phyloP scores from a whole-genome alignment of 2,797 vertebrate species.

The Staurois parvus region DNA sequence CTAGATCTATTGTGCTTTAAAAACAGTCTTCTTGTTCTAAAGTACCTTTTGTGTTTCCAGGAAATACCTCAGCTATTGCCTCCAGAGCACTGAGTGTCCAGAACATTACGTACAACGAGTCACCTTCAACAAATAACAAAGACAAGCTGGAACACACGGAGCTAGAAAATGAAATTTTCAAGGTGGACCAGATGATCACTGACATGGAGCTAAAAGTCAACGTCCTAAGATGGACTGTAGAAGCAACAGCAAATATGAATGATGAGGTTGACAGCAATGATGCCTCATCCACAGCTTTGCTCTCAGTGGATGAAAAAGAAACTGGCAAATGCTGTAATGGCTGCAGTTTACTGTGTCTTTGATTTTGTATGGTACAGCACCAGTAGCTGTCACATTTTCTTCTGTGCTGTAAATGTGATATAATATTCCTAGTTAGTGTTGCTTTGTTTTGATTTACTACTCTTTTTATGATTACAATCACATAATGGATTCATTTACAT shows the following conservation, averaged over 20 bases:
- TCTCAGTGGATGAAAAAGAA: conserved; percentile 69
- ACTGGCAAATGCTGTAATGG: conserved; percentile 61
- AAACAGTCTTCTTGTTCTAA: conserved; percentile 12
- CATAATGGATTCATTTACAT: neutral
- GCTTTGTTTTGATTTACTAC: neutral
- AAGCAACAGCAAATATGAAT: conserved; percentile 69
- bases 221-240: conserved; percentile 76
- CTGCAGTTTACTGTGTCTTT: conserved; percentile 64
- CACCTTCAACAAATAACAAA: conserved; percentile 39
- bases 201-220: conserved; percentile 80
- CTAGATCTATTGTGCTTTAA: neutral
- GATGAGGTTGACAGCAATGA: conserved; percentile 74
- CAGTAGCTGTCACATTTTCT: conserved; percentile 67
- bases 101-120: conserved; percentile 68
- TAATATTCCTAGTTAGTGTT: conserved; percentile 11
- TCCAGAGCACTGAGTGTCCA: conserved; percentile 75
- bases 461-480: neutral
- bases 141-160: conserved; percentile 68
- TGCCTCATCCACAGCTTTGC: conserved; percentile 72
- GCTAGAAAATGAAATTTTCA: conserved; percentile 75
- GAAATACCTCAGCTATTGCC: conserved; percentile 71
- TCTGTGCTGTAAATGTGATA: conserved; percentile 71
- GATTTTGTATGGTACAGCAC: conserved; percentile 64
- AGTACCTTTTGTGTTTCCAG: conserved; percentile 64
- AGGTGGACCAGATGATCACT: conserved; percentile 72